Percentiles rank a stretch among this genome's conserved stretches.
Conservation (phyloP, 1,140 invertebrate species). For the Campoletis sonorensis region DNA sequence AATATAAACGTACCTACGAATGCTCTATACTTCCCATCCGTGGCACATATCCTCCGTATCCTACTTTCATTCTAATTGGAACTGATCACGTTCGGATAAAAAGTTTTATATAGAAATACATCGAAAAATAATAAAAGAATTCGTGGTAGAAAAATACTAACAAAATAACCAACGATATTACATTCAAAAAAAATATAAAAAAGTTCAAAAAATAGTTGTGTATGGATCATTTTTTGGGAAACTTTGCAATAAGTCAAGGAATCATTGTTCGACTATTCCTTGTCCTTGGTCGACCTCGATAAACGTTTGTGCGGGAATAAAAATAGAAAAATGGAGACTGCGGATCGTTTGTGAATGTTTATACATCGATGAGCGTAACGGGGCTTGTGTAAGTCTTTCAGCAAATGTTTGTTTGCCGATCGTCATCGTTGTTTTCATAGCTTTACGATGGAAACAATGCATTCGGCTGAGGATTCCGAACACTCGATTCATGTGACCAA, state of each 20-base stretch:
- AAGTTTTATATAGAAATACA: background rate
- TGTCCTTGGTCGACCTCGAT: too few species aligned
- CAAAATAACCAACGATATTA: background rate
- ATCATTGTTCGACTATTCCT: too few species aligned
- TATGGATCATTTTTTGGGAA: too few species aligned
- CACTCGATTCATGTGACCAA: constrained; percentile 1
- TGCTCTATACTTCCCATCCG: background rate
- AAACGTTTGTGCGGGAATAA: background rate
- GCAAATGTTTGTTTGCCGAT: constrained; percentile 48
- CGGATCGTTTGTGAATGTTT: background rate
- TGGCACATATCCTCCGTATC: background rate
- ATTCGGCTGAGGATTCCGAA: constrained; percentile 16
- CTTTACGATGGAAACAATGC: constrained; percentile 49
- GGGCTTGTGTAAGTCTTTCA: constrained; percentile 22
- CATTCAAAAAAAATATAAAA: too few species aligned
- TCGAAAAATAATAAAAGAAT: background rate
- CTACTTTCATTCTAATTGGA: background rate
- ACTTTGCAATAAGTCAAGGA: too few species aligned
- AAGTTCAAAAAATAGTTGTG: too few species aligned
- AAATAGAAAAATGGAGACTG: background rate
- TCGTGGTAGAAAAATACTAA: background rate
- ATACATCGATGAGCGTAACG: constrained; percentile 11
- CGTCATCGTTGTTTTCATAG: constrained; percentile 50
- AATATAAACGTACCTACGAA: background rate
- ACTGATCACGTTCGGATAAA: background rate